Base-by-base conservation (phyloP, 2,888 invertebrate genomes). In the Charanyca ferruginea region DNA sequence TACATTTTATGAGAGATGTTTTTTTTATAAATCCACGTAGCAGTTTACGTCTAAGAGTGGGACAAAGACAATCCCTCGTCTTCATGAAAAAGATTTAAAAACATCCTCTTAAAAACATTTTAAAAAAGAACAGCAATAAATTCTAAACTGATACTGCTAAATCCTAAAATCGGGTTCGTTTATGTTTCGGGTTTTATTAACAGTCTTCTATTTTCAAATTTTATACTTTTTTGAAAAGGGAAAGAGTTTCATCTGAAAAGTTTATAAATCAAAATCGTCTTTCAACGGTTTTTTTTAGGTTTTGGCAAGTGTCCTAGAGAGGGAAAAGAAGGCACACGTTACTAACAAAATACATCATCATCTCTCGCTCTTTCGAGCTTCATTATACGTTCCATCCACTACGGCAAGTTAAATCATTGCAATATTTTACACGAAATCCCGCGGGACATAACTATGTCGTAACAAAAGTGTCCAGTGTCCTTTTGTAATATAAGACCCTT, bases 401-500 rank as follows among this genome's bases (percentile, higher is more conserved):
- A 8, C 28, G 35, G 52, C n/a, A 22, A 18, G n/a, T 35, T 16
- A 59, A 53, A 63, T 44, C 64, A 23, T 28, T 47, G 42, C 54
- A 20, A 76, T 76, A 76, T 76, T 59, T 64, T 65, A 76, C 44
- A 18, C 42, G 32, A 18, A 18, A 9, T 41, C 77, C 53, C 71
- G 0, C 6, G 18, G 18, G 70, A 65, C 18, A 51, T 52, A 52
- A 52, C 77, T 65, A 48, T 25, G 44, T 16, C 32, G 25, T 22
- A 22, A 25, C 35, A 9, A 23, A 5, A 53, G 48, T 68, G 16
- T 57, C 68, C 44, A 18, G 2, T 73, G 49, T 57, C 75, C 68
- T 60, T 20, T 52, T 35, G 55, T 44, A 62, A 57, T n/a, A 3
- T 23, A 38, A 74, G 5, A 20, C 45, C 16, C n/a, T 32, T 25